A percentile compares a stretch with the other conserved stretches of the same genome.
Evolutionary conservation across 1,140 invertebrate species (phyloP).

Genomic region (Drosophila santomea): DNA sequence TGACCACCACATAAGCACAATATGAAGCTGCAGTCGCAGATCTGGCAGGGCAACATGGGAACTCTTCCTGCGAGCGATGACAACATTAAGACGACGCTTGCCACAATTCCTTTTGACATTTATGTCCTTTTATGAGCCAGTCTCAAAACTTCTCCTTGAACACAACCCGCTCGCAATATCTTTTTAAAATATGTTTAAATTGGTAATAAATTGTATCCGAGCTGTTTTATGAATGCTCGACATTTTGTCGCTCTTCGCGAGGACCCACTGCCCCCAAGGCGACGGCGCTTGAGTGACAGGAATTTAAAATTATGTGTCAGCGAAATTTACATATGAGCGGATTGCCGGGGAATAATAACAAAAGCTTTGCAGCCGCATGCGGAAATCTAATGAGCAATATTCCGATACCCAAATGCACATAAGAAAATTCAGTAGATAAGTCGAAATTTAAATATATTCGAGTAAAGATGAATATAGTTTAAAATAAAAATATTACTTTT

Average conservation of each 20-base stretch:
- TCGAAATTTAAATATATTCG: too few species aligned
- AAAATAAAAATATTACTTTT: too few species aligned
- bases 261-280: constrained; percentile 23
- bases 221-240: constrained; percentile 15
- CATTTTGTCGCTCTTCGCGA: constrained; percentile 22
- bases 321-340: constrained; percentile 49
- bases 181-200: constrained; percentile 40
- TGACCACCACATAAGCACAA: constrained; percentile 61
- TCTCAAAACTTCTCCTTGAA: constrained; percentile 6
- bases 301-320: constrained; percentile 71
- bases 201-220: constrained; percentile 42
- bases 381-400: constrained; percentile 50
- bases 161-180: constrained; percentile 1
- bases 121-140: constrained; percentile 38
- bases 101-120: constrained; percentile 42
- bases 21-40: constrained; percentile 34
- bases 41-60: constrained; percentile 14
- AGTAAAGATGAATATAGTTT: too few species aligned
- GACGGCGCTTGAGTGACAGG: constrained; percentile 61
- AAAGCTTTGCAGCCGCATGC: constrained; percentile 28
- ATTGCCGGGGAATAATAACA: constrained; percentile 48
- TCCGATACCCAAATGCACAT: not conserved
- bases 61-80: constrained; percentile 48
- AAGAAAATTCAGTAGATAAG: too few species aligned
- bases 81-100: constrained; percentile 56